Percentiles rank a stretch among this genome's conserved stretches.
phyloP scores from a whole-genome alignment of 2,113 vertebrate genomes.

The Promerops cafer region DNA sequence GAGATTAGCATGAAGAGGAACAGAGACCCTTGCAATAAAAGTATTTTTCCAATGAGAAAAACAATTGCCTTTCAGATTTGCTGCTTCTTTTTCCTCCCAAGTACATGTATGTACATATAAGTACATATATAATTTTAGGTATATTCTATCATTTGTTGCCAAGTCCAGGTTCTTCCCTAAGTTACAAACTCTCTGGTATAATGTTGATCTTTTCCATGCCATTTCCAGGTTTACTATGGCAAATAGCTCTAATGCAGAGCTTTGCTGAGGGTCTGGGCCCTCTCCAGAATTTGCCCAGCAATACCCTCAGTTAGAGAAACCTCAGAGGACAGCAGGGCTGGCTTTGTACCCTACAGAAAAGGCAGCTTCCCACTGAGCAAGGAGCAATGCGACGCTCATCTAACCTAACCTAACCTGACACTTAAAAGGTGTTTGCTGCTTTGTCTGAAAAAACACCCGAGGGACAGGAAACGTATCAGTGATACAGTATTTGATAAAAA shows the following conservation, averaged over 20 bases:
- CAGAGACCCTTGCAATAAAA: not conserved
- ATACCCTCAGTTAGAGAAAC: not conserved
- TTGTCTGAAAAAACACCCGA: not conserved
- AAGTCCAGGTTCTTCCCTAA: not conserved
- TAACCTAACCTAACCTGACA: not conserved
- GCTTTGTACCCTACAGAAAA: not conserved
- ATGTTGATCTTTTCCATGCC: not conserved
- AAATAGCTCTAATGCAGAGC: not conserved
- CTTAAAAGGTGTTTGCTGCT: not conserved
- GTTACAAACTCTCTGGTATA: not conserved
- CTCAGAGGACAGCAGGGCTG: not conserved
- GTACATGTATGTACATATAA: fast-evolving
- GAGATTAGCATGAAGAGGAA: not conserved
- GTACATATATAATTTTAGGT: not conserved
- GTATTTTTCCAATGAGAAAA: not conserved
- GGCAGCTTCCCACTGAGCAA: not conserved
- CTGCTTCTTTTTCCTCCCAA: not conserved
- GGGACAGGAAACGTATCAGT: not conserved
- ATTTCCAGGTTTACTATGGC: not conserved
- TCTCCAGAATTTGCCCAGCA: not conserved
- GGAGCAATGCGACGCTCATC: fast-evolving
- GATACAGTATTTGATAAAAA: not conserved
- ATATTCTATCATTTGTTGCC: not conserved
- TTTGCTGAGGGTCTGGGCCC: not conserved
- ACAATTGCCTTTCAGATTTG: not conserved